These are phyloP conservation scores for Apteryx owenii DNA, from an alignment of 2,113 vertebrate species.

Conservation along the genomic window DNA sequence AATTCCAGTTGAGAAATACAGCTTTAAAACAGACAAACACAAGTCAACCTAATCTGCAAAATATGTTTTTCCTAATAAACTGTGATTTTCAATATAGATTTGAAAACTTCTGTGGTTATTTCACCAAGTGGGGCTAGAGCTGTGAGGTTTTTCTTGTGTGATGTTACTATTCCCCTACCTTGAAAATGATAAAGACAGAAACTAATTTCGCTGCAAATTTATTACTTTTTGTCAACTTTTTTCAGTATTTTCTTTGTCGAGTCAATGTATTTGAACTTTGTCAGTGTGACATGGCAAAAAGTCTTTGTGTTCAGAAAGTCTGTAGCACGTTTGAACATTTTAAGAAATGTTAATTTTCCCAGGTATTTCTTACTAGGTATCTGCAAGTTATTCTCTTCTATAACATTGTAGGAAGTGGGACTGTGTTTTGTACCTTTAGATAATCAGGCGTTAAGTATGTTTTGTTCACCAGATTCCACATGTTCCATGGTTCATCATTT, in stretches of 20 bases:
- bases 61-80: background rate
- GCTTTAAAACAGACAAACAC: background rate
- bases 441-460: background rate
- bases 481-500: background rate
- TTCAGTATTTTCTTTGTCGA: background rate
- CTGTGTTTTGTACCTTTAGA: background rate
- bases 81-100: background rate
- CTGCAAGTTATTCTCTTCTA: background rate
- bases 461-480: background rate
- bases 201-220: background rate
- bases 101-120: background rate
- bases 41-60: background rate
- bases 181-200: background rate
- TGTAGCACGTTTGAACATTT: rapidly evolving
- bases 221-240: background rate
- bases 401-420: background rate
- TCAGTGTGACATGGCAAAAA: background rate
- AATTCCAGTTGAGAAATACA: background rate
- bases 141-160: background rate
- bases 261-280: background rate
- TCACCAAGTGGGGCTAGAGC: background rate
- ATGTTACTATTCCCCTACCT: background rate
- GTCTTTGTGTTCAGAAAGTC: background rate
- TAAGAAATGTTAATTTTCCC: background rate
- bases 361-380: background rate